A percentile compares a stretch with the other conserved stretches of the same genome.
These are phyloP conservation scores for Acropora yongei DNA, from an alignment of 64 coral and sea anemone species.

Conservation along the genomic window DNA sequence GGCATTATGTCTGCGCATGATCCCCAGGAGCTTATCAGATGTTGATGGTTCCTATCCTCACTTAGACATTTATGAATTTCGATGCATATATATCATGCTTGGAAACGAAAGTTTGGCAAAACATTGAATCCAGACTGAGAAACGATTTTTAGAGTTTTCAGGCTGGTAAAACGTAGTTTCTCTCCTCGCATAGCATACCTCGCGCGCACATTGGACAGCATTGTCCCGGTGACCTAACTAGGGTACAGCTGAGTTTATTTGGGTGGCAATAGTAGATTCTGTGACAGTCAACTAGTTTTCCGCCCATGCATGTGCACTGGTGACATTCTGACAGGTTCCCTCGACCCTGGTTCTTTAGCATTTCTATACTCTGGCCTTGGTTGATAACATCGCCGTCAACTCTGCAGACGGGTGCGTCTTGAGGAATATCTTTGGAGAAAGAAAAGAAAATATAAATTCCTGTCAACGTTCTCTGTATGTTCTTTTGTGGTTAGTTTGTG, in stretches of 20 bases:
- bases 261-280: constrained; percentile 30
- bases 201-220: constrained; percentile 20
- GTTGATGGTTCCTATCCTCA: too few relatives aligned
- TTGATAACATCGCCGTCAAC: background rate
- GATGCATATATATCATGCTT: too few relatives aligned
- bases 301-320: constrained; percentile 22
- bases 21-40: too few relatives aligned
- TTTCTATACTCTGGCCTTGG: constrained; percentile 22
- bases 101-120: too few relatives aligned
- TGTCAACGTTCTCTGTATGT: too few relatives aligned
- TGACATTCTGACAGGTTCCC: background rate
- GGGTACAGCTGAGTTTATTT: constrained; percentile 7
- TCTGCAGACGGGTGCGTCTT: constrained; percentile 4
- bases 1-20: too few relatives aligned
- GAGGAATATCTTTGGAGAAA: constrained; percentile 2
- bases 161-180: too few relatives aligned
- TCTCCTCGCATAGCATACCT: background rate
- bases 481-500: too few relatives aligned
- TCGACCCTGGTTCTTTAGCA: background rate
- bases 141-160: too few relatives aligned
- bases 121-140: too few relatives aligned
- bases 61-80: too few relatives aligned
- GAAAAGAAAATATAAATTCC: background rate
- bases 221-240: background rate
- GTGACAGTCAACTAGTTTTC: constrained; percentile 8